phyloP scores from a whole-genome alignment of 1,140 invertebrate genomes.

The Lasaia peninsularis region DNA sequence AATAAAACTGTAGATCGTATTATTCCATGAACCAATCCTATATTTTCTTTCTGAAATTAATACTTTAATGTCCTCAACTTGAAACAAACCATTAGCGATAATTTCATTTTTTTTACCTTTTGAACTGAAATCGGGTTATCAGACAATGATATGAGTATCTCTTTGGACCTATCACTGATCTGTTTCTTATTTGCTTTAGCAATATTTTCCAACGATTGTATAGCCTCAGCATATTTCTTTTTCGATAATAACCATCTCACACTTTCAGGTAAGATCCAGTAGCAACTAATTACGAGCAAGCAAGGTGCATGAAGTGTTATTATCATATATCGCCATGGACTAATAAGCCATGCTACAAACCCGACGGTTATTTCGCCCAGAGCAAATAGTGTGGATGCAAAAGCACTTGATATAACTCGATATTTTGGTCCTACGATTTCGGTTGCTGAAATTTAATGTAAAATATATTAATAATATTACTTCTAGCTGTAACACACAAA shows the following conservation, averaged over 20 bases:
- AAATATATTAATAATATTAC: too few species aligned
- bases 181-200: constrained; percentile 46
- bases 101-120: constrained; percentile 3
- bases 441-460: constrained; percentile 80
- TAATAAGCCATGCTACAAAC: constrained; percentile 81
- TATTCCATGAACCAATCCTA: constrained; percentile 66
- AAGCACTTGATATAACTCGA: constrained; percentile 83
- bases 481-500: too few species aligned
- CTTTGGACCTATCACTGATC: constrained; percentile 21
- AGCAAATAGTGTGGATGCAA: constrained; percentile 84
- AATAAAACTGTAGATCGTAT: constrained; percentile 77
- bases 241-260: constrained; percentile 87
- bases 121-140: neutral
- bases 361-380: constrained; percentile 84
- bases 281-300: constrained; percentile 80
- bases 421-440: constrained; percentile 86
- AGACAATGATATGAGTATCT: neutral
- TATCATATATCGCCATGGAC: constrained; percentile 85
- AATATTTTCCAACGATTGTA: constrained; percentile 78
- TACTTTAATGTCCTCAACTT: neutral
- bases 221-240: constrained; percentile 81
- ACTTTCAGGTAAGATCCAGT: constrained; percentile 81
- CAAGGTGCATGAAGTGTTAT: constrained; percentile 73
- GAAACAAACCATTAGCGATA: too few species aligned
- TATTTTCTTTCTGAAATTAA: constrained; percentile 22